phyloP scores from a whole-genome alignment of 2,113 vertebrate species.

The Dolichotis patagonum region DNA sequence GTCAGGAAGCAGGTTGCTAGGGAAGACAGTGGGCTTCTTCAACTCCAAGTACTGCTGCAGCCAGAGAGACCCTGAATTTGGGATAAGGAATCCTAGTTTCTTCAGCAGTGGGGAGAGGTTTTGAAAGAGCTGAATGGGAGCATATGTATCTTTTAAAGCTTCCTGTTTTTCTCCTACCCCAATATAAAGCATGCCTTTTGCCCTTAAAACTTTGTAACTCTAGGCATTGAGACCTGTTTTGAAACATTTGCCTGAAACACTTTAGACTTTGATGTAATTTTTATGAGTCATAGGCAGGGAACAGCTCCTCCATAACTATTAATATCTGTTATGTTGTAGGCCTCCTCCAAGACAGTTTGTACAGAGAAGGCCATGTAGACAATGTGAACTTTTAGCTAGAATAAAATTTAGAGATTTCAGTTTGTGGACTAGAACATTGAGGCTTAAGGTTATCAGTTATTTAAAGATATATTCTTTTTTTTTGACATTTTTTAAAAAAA shows the following conservation, averaged over 20 bases:
- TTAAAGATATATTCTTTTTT: no score
- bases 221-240: not conserved
- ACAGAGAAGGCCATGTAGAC: not conserved
- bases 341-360: not conserved
- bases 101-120: not conserved
- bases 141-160: not conserved
- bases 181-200: not conserved
- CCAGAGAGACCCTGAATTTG: not conserved
- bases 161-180: not conserved
- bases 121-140: not conserved
- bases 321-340: not conserved
- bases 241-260: not conserved
- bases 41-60: not conserved
- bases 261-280: not conserved
- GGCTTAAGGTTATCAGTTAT: not conserved
- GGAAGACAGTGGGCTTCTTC: not conserved
- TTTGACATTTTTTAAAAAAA: no score
- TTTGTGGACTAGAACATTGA: not conserved
- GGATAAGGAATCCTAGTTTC: not conserved
- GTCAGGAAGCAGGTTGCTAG: not conserved
- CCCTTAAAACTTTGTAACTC: constrained; percentile 12
- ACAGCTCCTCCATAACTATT: not conserved
- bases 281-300: not conserved
- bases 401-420: constrained; percentile 4
- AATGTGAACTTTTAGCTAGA: not conserved